phyloP scores from a whole-genome alignment of 1,140 invertebrate genomes.

The Leptopilina clavipes region DNA sequence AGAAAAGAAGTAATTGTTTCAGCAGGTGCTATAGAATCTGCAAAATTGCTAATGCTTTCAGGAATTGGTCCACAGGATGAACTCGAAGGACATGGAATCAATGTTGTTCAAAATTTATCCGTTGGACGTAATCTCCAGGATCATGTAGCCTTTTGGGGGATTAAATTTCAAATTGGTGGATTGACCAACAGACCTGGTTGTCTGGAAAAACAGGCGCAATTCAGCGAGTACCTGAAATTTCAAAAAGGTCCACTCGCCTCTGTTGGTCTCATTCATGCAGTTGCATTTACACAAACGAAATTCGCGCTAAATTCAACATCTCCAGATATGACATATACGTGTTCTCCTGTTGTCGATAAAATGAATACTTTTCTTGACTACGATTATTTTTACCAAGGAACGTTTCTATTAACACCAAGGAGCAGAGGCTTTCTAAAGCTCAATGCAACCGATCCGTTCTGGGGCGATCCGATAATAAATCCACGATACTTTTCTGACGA shows the following conservation, averaged over 20 bases:
- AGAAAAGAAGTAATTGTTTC: background rate
- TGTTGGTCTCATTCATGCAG: background rate
- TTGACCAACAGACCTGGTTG: background rate
- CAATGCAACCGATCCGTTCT: constrained; percentile 70
- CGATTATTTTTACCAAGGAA: background rate
- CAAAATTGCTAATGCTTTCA: background rate
- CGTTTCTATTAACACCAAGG: constrained; percentile 69
- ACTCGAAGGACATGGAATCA: background rate
- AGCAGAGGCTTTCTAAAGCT: constrained; percentile 73
- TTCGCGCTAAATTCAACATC: background rate
- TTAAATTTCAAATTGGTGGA: background rate
- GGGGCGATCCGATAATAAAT: constrained; percentile 76
- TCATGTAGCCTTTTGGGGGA: background rate
- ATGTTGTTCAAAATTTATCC: background rate
- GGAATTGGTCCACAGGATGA: background rate
- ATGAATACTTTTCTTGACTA: background rate
- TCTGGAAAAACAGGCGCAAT: background rate
- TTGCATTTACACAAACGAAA: background rate
- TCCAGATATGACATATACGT: background rate
- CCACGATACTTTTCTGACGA: constrained; percentile 74
- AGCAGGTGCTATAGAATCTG: background rate
- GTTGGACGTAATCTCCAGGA: background rate
- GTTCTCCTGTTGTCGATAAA: background rate
- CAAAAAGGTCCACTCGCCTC: background rate
- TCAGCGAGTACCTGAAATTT: background rate